Evolutionary conservation across 1,140 invertebrate species (phyloP).

Genomic region (Tribolium castaneum): DNA sequence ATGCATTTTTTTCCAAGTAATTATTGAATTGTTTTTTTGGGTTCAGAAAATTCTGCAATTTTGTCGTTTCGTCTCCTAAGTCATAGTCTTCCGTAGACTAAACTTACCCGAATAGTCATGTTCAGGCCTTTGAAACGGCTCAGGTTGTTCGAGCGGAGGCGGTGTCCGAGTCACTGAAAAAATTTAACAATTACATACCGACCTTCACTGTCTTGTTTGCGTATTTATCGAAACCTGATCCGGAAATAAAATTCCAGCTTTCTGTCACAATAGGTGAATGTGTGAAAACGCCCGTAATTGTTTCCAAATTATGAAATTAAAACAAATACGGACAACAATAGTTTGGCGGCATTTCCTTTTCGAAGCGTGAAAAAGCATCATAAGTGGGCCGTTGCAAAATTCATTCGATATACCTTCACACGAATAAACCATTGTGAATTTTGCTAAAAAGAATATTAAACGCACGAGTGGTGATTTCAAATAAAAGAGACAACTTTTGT

Average conservation of each 20-base stretch:
- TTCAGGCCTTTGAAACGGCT: conserved; percentile 54
- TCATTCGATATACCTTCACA: background rate
- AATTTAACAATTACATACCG: background rate
- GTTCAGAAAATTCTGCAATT: too few relatives aligned
- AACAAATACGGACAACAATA: background rate
- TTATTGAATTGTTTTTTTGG: too few relatives aligned
- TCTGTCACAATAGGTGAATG: background rate
- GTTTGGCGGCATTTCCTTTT: background rate
- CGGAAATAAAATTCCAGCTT: background rate
- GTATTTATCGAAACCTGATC: background rate
- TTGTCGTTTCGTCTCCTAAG: too few relatives aligned
- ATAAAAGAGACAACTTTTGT: background rate
- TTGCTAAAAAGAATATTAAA: background rate
- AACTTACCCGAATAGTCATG: conserved; percentile 50
- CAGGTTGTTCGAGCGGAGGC: conserved; percentile 55
- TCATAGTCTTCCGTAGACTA: too few relatives aligned
- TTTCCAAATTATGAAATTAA: background rate
- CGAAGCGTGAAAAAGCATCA: background rate
- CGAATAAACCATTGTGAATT: background rate
- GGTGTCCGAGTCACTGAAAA: conserved; percentile 57
- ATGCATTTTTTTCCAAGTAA: too few relatives aligned
- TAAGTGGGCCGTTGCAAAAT: background rate
- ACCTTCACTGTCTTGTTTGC: too few relatives aligned
- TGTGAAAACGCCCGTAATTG: background rate
- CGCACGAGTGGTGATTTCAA: background rate